Conservation (phyloP, 2,797 vertebrate species). For the Melanotaenia maccullochi region DNA sequence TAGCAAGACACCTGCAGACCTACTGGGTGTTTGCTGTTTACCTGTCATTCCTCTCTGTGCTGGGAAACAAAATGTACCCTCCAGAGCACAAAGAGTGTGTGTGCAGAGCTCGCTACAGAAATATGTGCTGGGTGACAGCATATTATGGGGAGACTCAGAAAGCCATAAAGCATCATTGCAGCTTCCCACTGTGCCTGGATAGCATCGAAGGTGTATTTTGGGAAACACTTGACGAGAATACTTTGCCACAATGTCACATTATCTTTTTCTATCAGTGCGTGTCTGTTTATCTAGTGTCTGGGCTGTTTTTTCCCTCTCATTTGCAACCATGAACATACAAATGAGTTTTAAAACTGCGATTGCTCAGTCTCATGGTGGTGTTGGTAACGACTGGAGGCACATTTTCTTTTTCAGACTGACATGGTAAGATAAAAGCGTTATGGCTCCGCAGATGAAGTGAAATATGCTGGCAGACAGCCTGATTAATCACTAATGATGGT, state of each 20-base stretch:
- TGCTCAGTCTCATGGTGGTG: constrained; percentile 10
- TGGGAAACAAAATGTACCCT: constrained; percentile 11
- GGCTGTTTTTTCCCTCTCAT: constrained; percentile 6
- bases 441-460: constrained; percentile 32
- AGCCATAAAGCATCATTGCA: constrained; percentile 20
- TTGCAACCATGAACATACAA: constrained; percentile 16
- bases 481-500: constrained; percentile 53
- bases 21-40: constrained; percentile 28
- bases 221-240: constrained; percentile 54
- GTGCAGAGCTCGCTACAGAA: constrained; percentile 17
- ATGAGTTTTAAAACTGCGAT: constrained; percentile 34
- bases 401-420: background rate
- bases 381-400: constrained; percentile 35
- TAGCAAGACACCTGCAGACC: constrained; percentile 36
- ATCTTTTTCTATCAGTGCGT: constrained; percentile 15
- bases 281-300: constrained; percentile 17
- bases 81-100: constrained; percentile 13
- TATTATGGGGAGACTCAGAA: constrained; percentile 27
- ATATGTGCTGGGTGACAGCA: constrained; percentile 47
- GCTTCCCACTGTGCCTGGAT: constrained; percentile 35
- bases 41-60: constrained; percentile 34
- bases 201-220: constrained; percentile 55
- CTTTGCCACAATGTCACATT: constrained; percentile 45
- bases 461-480: constrained; percentile 30
- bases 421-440: constrained; percentile 38